Base-by-base conservation (phyloP, 2,113 vertebrate species). In the Acrocephalus arundinaceus region DNA sequence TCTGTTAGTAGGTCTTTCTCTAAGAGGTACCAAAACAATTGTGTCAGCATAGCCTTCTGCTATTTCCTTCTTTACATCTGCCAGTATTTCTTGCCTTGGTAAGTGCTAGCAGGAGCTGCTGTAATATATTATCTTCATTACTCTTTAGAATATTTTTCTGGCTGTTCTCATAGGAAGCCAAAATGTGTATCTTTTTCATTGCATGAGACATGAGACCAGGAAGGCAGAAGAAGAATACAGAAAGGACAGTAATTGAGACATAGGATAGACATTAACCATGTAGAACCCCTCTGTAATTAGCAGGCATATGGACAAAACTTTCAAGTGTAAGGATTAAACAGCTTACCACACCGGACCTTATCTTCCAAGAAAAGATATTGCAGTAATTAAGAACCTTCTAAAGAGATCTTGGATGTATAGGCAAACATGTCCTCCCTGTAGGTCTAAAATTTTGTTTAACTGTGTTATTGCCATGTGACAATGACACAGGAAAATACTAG, bases 181-280 rank as follows among this genome's bases (percentile, higher is more conserved):
- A 35, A 17, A 37, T 1, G 7, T 31, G 2, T 49, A 37, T 23
- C 28, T 62, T 72, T 45, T 57, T 87, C 17, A 24, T 30, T 83
- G 39, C 3, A 15, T 4, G 4, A 57, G 13, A 58, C 1, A 33
- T 18, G 9, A 49, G 11, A 54, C 13, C 0, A 22, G 13, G 11
- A 92, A 84, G 7, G 45, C 10, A 59, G 24, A 80, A 59, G 11
- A 61, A 65, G 7, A 39, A 68, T 41, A 21, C 6, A 84, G 10
- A 2, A 39, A 43, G 45, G 8, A 16, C 24, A 84, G 11, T 10
- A 43, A 66, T 1, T 55, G 46, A 87, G 27, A 51, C 28, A 54
- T 39, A 63, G 87, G 22, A 28, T 87, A 79, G 3, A 8, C 25
- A 66, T 67, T 39, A 83, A 31, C 28, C 82, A 93, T 87, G 62